A percentile compares a stretch with the other conserved stretches of the same genome.
These are phyloP conservation scores for Anagyrus pseudococci DNA, from an alignment of 2,888 invertebrate species.

Conservation along the genomic window DNA sequence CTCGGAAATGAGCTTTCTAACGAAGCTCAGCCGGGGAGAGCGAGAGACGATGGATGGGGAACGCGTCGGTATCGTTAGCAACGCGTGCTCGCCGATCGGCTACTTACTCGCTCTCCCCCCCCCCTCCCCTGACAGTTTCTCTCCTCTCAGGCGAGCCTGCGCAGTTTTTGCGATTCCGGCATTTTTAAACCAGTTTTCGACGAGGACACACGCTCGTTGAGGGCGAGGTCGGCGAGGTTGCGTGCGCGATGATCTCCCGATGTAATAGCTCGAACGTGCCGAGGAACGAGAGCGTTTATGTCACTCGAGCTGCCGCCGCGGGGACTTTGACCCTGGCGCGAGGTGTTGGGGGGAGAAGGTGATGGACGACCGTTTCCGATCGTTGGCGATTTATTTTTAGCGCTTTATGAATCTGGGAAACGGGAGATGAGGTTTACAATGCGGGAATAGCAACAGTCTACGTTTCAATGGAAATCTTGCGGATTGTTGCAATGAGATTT, in stretches of 20 bases:
- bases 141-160: neutral
- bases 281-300: slow-evolving; percentile 11
- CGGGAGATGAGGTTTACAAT: no score
- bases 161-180: slow-evolving; percentile 19
- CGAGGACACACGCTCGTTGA: neutral
- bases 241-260: neutral
- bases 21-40: slow-evolving; percentile 6
- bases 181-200: slow-evolving; percentile 31
- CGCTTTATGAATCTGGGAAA: no score
- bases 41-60: neutral
- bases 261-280: slow-evolving; percentile 1
- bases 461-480: no score
- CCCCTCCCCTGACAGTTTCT: no score
- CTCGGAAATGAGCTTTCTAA: slow-evolving; percentile 35
- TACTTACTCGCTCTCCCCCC: no score
- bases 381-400: no score
- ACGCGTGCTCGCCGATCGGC: no score
- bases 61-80: slow-evolving; percentile 2
- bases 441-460: no score
- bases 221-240: neutral
- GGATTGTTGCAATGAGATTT: no score
- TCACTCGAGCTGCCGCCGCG: neutral
- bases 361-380: no score
- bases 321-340: no score
- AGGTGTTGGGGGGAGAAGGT: no score